Base-by-base conservation (phyloP, 2,888 invertebrate genomes). In the Cartodere bifasciata region DNA sequence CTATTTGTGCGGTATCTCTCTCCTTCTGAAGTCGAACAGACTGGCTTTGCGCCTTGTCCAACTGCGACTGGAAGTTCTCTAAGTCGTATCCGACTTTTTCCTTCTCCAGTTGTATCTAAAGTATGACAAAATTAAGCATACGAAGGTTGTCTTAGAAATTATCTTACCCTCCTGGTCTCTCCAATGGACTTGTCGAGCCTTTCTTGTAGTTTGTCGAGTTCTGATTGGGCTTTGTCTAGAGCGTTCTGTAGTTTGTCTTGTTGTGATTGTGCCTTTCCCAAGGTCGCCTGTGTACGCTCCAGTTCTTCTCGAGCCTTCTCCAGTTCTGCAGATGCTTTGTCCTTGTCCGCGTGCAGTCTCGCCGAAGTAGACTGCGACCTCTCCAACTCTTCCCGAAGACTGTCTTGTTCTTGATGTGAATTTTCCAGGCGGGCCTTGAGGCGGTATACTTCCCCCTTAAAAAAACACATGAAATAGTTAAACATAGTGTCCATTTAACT, bases 401-500 rank as follows among this genome's bases (percentile, higher is more conserved):
- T 88, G 53, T 90, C 88, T 55, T 88, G 87, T 63, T 92, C 91
- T 36, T 85, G 85, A 67, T 90, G 88, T 58, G 90, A 88, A 66
- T 91, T 91, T 67, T 91, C 91, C 51, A 91, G 67, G 55, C 90
- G 82, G 22, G 91, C 91, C 60, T 91, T 91, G 46, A 91, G 68
- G 58, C 91, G 77, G 55, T 91, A 91, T 20, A 92, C 88, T 61
- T 92, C 91, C 38, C 91, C 91, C 61, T 20, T 7, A 20, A 6
- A 20, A 20, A 20, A 20, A 7, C n/a, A 7, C 7, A 20, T 7
- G 20, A n/a, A 20, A 20, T 7, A 20, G 20, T 20, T 20, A n/a
- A n/a, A 20, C 20, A 7, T 7, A 6, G 6, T 20, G 6, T 20
- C 20, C 20, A 20, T 20, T n/a, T n/a, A n/a, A n/a, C n/a, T n/a